A percentile compares a stretch with the other conserved stretches of the same genome.
Evolutionary conservation across 2,113 vertebrate species (phyloP).

Genomic region (Cyrtonyx montezumae): DNA sequence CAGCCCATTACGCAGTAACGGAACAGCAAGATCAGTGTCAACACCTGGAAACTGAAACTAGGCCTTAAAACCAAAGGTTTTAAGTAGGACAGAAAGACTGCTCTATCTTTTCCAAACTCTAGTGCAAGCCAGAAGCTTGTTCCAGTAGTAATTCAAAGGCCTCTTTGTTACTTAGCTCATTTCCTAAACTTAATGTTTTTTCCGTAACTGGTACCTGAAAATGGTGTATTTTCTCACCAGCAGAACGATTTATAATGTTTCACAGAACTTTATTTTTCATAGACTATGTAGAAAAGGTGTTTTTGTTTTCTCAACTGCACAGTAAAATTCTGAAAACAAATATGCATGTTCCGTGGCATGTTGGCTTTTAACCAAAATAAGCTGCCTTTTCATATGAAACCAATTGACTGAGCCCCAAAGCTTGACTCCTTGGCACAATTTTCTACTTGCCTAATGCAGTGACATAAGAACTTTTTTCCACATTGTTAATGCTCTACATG

Average conservation of each 20-base stretch:
- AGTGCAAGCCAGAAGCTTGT: conserved; percentile 13
- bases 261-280: background rate
- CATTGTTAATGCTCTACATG: background rate
- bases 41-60: conserved; percentile 53
- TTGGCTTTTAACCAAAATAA: conserved; percentile 20
- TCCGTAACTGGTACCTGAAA: background rate
- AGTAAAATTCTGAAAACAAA: background rate
- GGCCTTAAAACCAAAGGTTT: conserved; percentile 28
- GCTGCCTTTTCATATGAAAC: background rate
- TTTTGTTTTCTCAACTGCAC: conserved; percentile 34
- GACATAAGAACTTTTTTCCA: background rate
- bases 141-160: conserved; percentile 14
- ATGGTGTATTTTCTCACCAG: background rate
- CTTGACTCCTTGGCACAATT: background rate
- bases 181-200: conserved; percentile 26
- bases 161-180: conserved; percentile 13
- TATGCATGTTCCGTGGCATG: background rate
- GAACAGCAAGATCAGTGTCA: conserved; percentile 47
- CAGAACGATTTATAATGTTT: conserved; percentile 18
- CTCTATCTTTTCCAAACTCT: background rate
- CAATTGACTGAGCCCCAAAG: background rate
- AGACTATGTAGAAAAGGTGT: background rate
- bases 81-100: background rate
- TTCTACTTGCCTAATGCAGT: background rate
- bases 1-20: background rate